Evolutionary conservation across 2,113 vertebrate species (phyloP), one percentile per base, ranked within the genome.

Genomic region (Serilophus lunatus): DNA sequence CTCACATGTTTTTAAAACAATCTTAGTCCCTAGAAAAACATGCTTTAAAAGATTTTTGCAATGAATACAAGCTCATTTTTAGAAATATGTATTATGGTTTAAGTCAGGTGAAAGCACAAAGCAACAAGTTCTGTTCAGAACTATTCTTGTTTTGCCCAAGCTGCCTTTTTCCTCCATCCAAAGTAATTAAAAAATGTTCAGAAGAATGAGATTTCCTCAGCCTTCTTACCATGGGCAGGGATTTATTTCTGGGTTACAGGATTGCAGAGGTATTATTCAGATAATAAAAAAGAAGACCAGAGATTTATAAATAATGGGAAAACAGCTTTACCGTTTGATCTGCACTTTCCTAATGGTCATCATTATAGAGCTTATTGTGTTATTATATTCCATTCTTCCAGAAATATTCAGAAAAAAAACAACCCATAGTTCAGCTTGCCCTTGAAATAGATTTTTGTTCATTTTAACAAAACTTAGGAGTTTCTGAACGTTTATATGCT

Each of bases 221-320:
- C 50, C 69, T 93, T 97, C 72, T 95, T 66, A 83, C 69, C 64
- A 65, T 9, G 35, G 81, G 51, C 94, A 94, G 23, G 56, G 81
- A 94, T 92, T 93, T 95, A 70, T 83, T 93, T 93, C 88, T 72
- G 75, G 42, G 81, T 61, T 84, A 54, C 49, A 81, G 87, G 60
- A 86, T 8, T 90, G 68, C 40, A 82, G 50, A 57, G 40, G 74
- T 77, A 65, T 86, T 80, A 82, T 35, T 90, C 78, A 90, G 51
- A 60, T 65, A 79, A 93, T 76, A 61, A 82, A 85, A 85, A 88
- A 89, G 35, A 60, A 74, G 68, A 51, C 10, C 50, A 87, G 79
- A 89, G 54, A 76, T 83, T 92, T 85, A 81, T 87, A 92, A 94
- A 79, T 79, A 94, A 50, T 26, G 44, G 68, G n/a, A 70, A 79